A percentile compares a stretch with the other conserved stretches of the same genome.
Conservation (phyloP, 2,113 vertebrate genomes). For the Gorsachius goisagi region DNA sequence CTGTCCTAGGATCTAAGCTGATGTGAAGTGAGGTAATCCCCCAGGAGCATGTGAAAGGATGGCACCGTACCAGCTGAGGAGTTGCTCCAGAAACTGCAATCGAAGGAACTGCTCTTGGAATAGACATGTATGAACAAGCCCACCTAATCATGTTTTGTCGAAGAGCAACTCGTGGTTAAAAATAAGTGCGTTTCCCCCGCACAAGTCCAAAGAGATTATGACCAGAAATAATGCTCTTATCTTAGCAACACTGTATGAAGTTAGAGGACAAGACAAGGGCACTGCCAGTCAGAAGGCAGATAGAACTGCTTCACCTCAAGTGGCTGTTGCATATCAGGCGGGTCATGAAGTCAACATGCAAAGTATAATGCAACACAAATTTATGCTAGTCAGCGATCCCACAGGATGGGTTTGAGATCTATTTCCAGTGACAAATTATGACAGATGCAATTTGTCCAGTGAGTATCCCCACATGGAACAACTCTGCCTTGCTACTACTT, state of each 20-base stretch:
- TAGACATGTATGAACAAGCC: not conserved
- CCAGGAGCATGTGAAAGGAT: not conserved
- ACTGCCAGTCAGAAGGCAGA: slow-evolving; percentile 14
- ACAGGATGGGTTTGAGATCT: not conserved
- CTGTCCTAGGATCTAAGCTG: not conserved
- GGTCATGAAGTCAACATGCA: slow-evolving; percentile 22
- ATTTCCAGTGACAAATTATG: not conserved
- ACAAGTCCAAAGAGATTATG: not conserved
- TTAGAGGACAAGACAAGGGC: slow-evolving; percentile 55
- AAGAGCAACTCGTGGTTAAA: slow-evolving; percentile 38
- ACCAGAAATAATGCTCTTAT: slow-evolving; percentile 51
- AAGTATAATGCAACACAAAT: not conserved
- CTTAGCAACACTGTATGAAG: not conserved
- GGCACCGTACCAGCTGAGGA: not conserved
- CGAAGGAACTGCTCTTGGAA: not conserved
- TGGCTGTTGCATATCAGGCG: slow-evolving; percentile 23
- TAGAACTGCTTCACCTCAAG: slow-evolving; percentile 46
- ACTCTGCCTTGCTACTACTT: not conserved
- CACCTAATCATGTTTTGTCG: slow-evolving; percentile 7
- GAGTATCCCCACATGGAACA: not conserved
- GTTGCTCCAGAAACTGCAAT: not conserved
- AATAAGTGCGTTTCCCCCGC: slow-evolving; percentile 32
- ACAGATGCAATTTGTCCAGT: not conserved
- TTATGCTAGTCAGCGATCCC: not conserved
- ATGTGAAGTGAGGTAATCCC: not conserved